Base-by-base conservation (phyloP, 2,797 vertebrate species). In the Oceanodroma leucorhoa region DNA sequence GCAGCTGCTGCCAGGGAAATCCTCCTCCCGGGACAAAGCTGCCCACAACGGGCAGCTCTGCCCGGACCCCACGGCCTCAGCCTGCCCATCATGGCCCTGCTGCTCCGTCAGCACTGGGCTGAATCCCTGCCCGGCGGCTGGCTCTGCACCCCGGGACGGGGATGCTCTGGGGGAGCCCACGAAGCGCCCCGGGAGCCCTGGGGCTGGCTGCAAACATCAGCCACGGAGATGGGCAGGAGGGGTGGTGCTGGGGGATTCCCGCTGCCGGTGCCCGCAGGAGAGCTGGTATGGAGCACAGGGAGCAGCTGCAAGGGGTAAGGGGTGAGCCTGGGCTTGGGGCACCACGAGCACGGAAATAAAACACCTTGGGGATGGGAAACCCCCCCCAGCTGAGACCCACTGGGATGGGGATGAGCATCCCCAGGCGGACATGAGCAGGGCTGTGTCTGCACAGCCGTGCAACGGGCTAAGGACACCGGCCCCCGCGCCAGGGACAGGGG, bases 391-490 rank as follows among this genome's bases (percentile, higher is more conserved):
- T 32, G 62, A 76, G 43, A 24, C 12, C 38, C 18, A 0, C 0
- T 1, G 57, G 51, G 41, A 8, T 13, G 14, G 41, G 79, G 40
- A 55, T 3, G 38, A 86, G 72, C 77, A 27, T 3, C 48, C 53
- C 17, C 23, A 21, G 62, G 18, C 22, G 15, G 34, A 29, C 32
- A 26, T 5, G 1, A 15, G 2, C 27, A 13, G 40, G 43, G 46
- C 62, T 32, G 62, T 5, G 29, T 7, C 70, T 45, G n/a, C 66
- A 61, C 10, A 5, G 61, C 83, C 46, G 0, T 0, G 32, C 17
- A 6, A 3, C 0, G 9, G 62, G 30, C 34, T 5, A 9, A 41
- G 48, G 50, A 16, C 34, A 2, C 20, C 0, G 0, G 6, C 2
- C 26, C 60, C 55, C 30, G 0, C 0, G 0, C 6, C 58, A 29